Evolutionary conservation across 2,797 vertebrate species (phyloP).

Genomic region (Microtus obscurus): DNA sequence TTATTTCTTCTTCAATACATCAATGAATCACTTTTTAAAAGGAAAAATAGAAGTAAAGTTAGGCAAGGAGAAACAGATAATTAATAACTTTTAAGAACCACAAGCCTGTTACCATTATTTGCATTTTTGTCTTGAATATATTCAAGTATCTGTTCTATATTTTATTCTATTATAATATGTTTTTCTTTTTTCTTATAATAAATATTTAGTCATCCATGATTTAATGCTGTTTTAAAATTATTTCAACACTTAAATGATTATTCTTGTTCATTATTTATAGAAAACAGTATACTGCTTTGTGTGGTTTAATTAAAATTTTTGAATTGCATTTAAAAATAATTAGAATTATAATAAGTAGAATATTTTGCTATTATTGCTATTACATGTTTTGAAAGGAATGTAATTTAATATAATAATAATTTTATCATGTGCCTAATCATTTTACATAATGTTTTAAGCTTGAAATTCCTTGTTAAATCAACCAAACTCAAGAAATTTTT

Average conservation of each 20-base stretch:
- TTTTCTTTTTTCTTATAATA: conserved; percentile 22
- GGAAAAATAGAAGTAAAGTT: neutral
- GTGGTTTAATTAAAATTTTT: neutral
- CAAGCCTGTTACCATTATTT: neutral
- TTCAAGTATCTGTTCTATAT: neutral
- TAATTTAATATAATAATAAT: conserved; percentile 45
- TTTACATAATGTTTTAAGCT: conserved; percentile 20
- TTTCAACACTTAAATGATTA: neutral
- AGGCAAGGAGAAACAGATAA: neutral
- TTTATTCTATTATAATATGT: neutral
- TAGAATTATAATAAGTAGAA: neutral
- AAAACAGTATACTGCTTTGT: neutral
- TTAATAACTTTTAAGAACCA: neutral
- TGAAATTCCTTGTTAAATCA: neutral
- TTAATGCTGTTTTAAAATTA: conserved; percentile 30
- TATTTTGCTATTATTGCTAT: conserved; percentile 19
- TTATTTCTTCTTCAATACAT: neutral
- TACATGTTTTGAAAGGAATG: neutral
- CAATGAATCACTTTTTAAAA: conserved; percentile 16
- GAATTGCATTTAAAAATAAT: conserved; percentile 18
- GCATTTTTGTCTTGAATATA: neutral
- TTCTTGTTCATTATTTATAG: neutral
- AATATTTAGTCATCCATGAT: conserved; percentile 11
- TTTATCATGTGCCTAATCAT: neutral
- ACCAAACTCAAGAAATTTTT: neutral